Evolutionary conservation across 2,888 invertebrate species (phyloP).

Genomic region (Drosophila ezoana): DNA sequence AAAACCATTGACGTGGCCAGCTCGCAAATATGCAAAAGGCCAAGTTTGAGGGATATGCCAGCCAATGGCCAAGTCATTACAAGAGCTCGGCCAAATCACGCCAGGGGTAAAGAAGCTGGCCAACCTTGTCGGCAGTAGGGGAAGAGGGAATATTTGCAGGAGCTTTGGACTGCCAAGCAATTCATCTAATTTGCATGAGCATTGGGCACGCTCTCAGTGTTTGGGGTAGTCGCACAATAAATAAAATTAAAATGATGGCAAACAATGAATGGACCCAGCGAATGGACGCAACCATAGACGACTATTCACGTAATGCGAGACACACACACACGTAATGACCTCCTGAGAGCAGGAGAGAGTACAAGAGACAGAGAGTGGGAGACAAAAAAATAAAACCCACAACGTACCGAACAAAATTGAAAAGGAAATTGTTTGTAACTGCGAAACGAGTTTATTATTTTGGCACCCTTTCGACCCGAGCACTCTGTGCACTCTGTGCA

Average conservation of each 20-base stretch:
- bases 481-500: slow-evolving; percentile 12
- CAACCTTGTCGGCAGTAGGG: slow-evolving; percentile 10
- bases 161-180: slow-evolving; percentile 72
- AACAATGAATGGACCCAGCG: slow-evolving; percentile 73
- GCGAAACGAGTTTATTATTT: slow-evolving; percentile 84
- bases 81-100: slow-evolving; percentile 52
- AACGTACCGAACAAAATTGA: slow-evolving; percentile 78
- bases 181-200: slow-evolving; percentile 84
- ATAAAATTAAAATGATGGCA: slow-evolving; percentile 85
- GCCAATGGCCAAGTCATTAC: slow-evolving; percentile 83
- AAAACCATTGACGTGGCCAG: slow-evolving; percentile 84
- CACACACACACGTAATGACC: slow-evolving; percentile 83
- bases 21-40: slow-evolving; percentile 66
- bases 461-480: slow-evolving; percentile 78
- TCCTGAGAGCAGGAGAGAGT: slow-evolving; percentile 22
- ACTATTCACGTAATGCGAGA: slow-evolving; percentile 77
- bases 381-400: slow-evolving; percentile 34
- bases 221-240: slow-evolving; percentile 83
- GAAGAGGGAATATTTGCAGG: background rate
- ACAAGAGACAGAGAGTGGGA: slow-evolving; percentile 5
- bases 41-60: slow-evolving; percentile 35
- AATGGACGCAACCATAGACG: slow-evolving; percentile 49
- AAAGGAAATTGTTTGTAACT: slow-evolving; percentile 84
- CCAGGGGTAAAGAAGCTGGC: slow-evolving; percentile 41
- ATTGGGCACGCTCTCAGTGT: slow-evolving; percentile 45